Conservation (phyloP, 2,797 vertebrate species). For the Numenius phaeopus region DNA sequence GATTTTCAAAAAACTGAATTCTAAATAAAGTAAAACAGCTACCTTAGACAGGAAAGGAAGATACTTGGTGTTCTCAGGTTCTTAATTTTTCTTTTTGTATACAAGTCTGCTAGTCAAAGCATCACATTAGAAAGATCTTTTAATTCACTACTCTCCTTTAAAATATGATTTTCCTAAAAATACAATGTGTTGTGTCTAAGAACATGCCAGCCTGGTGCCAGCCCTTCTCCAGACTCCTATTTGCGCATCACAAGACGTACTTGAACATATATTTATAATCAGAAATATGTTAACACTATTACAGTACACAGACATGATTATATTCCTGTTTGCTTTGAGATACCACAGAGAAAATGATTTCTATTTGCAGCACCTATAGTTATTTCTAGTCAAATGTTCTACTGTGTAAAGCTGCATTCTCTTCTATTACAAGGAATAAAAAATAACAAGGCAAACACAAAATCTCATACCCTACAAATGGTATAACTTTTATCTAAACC, state of each 20-base stretch:
- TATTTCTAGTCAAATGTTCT: slow-evolving; percentile 39
- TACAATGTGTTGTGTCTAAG: background rate
- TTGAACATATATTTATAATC: background rate
- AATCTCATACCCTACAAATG: background rate
- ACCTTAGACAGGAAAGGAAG: background rate
- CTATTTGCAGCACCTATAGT: slow-evolving; percentile 27
- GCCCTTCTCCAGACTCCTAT: background rate
- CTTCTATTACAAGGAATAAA: slow-evolving; percentile 15
- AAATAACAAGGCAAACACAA: background rate
- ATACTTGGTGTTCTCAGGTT: background rate
- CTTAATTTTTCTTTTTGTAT: background rate
- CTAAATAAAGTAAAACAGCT: background rate
- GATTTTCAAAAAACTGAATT: background rate
- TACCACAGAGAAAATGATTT: background rate
- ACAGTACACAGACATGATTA: background rate
- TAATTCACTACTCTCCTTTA: background rate
- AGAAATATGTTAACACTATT: background rate
- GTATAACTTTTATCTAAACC: slow-evolving; percentile 2
- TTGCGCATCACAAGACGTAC: background rate
- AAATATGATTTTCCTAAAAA: background rate
- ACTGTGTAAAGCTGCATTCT: background rate
- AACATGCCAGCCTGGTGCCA: background rate
- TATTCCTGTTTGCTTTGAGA: background rate
- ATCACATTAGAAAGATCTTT: background rate
- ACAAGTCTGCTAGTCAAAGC: background rate